Evolutionary conservation across 1,140 invertebrate genomes (phyloP), one percentile per base, ranked within the genome.

Genomic region (Micrasema minimum): DNA sequence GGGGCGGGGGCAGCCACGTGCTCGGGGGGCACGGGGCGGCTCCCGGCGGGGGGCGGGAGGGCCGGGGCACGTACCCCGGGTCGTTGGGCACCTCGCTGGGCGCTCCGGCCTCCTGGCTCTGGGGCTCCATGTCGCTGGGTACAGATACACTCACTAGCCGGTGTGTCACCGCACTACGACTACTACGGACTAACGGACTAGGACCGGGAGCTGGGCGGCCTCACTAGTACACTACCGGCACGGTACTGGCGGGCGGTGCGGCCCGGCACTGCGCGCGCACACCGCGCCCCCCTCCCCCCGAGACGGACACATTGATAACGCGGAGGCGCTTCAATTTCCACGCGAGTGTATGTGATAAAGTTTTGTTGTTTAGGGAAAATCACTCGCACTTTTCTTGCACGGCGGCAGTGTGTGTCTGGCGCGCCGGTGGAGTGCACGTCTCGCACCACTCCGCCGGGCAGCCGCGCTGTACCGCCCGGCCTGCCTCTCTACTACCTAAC

Each of bases 81-180:
- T 95, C 92, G 87, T 95, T 94, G 83, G 92, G 91, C 82, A 93
- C 91, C 86, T 95, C 93, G 64, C 90, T 90, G 66, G 91, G 90
- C 78, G 91, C 91, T 79, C 89, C 90, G 81, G 90, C 87, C 76
- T 92, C 91, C 84, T 90, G 90, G 79, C 81, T 89, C 80, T 91
- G 90, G 78, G 88, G 85, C 83, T 91, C 90, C 90, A 91, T 91
- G 80, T 38, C 67, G 41, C 45, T 16, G 38, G 59, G 59, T 45
- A 64, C n/a, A 64, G 59, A 64, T 46, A n/a, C 59, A 64, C 59
- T 64, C 59, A 59, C 55, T 59, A 1, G 77, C 77, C 79, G 82
- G 67, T 66, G 51, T 68, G 64, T 72, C 65, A 64, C 71, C 55
- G 69, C 51, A 53, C 59, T 69, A 69, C 66, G 66, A 68, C 66